Base-by-base conservation (phyloP, 92 coral and sea anemone genomes). In the Porites cylindrica region DNA sequence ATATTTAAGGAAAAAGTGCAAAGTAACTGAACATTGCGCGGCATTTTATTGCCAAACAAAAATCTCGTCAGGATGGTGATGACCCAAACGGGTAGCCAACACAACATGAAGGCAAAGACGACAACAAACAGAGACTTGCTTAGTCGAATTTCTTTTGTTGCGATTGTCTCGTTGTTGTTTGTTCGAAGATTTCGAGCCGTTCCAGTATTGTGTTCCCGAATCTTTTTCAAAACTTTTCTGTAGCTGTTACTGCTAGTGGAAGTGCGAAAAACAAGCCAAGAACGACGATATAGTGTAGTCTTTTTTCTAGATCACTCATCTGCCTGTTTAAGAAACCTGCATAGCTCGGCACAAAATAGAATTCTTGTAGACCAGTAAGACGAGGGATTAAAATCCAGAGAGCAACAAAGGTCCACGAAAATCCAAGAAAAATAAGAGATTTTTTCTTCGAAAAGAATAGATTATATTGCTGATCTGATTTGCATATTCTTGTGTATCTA, bases 91-190 rank as follows among this genome's bases (percentile, higher is more conserved):
- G 70, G 70, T 3, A 66, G 6, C 70, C 70, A 66, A 66, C 70
- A 66, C 70, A 66, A n/a, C 70, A 66, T 66, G 29, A 66, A 66
- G 19, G 70, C 70, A 20, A 66, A 66, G 1, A 66, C 70, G 9
- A 66, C 70, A n/a, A 66, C 70, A 66, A 66, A 66, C 70, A 66
- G 10, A 66, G 70, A 66, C 70, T 14, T 66, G 60, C 60, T 54
- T 54, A 54, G 10, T n/a, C 70, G 21, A 4, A 66, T 29, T 29
- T 29, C 32, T 29, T 29, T 29, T 29, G 32, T 9, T 12, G 10
- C 16, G 29, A 66, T 6, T 23, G 6, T 7, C 16, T 8, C 23
- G 19, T n/a, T 23, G 29, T 8, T 66, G 32, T n/a, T 9, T 66
- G 70, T n/a, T 66, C 70, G 70, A 66, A 23, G 21, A n/a, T 14